Percentiles rank a stretch among this genome's conserved stretches.
Evolutionary conservation across 2,113 vertebrate genomes (phyloP).

Genomic region (Pelvicachromis taeniatus): DNA sequence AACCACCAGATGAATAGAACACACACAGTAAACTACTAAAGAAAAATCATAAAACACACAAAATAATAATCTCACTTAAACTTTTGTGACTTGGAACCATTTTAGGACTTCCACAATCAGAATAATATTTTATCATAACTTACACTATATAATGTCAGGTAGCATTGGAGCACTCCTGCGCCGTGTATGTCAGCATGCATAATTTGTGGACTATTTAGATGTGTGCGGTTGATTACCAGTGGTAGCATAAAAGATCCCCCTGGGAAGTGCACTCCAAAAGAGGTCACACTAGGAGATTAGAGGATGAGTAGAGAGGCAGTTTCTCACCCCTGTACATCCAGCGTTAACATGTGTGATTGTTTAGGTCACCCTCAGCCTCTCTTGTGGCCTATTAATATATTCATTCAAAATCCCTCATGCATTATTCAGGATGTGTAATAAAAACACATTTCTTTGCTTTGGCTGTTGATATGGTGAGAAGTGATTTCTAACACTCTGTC

Average conservation of each 20-base stretch:
- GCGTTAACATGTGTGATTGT: conserved; percentile 31
- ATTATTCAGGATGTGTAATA: conserved; percentile 51
- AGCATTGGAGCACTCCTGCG: not conserved
- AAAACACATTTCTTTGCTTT: conserved; percentile 29
- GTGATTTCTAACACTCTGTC: conserved; percentile 17
- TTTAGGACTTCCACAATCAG: not conserved
- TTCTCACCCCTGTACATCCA: not conserved
- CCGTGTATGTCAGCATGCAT: not conserved
- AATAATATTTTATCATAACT: not conserved
- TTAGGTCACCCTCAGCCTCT: conserved; percentile 17
- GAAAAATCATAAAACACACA: not conserved
- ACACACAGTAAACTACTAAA: not conserved
- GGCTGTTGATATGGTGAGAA: not conserved
- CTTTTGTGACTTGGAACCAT: not conserved
- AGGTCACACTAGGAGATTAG: conserved; percentile 51
- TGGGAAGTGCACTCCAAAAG: conserved; percentile 16
- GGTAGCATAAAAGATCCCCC: not conserved
- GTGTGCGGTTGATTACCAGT: not conserved
- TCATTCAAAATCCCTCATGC: conserved; percentile 35
- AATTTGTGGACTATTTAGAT: not conserved
- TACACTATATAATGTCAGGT: not conserved
- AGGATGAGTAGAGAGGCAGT: not conserved
- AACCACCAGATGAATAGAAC: not conserved
- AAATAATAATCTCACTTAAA: not conserved
- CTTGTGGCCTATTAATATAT: conserved; percentile 37